Evolutionary conservation across 2,888 invertebrate species (phyloP), one percentile per base, ranked within the genome.

Genomic region (Philereme vetulata): DNA sequence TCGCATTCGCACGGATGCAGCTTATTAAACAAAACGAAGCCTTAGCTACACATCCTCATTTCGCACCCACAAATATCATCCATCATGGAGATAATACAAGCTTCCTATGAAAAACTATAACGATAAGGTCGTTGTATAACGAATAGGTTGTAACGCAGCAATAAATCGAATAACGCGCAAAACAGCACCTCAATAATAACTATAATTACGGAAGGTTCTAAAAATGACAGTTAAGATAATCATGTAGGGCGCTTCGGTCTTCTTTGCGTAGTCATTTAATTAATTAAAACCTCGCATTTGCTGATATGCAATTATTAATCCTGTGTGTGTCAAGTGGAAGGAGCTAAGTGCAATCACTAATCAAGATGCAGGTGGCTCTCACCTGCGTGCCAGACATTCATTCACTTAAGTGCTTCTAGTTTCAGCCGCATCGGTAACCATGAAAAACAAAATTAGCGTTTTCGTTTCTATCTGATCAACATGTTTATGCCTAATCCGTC

Each of bases 321-420:
- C 81, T 71, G 74, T 75, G 76, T 76, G 82, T 77, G 84, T 81
- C 80, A 82, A 80, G 79, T 77, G 72, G 74, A 77, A 73, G 76
- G 73, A 82, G 78, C 77, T 82, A 82, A 86, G 86, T 85, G 87
- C 84, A 80, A 85, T 86, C 84, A 85, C 81, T 83, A 85, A 89
- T 90, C 89, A 80, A 86, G 86, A 87, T 87, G 86, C 90, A 91
- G 90, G 86, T 91, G 90, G 55, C 59, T 61, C 61, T 72, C 89
- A 90, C 84, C 89, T 88, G 89, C 83, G 71, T 71, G 66, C 43
- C 69, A 69, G 59, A 72, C 69, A 71, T 80, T 82, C 79, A 80
- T 85, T 84, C 81, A 80, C 70, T 81, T 80, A 56, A 85, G 81
- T 80, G 78, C 76, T 72, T 67, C 77, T 77, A 80, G 77, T 78